Percentiles rank a stretch among this genome's conserved stretches.
phyloP scores from a whole-genome alignment of 2,888 invertebrate genomes.

The Corythucha ciliata region DNA sequence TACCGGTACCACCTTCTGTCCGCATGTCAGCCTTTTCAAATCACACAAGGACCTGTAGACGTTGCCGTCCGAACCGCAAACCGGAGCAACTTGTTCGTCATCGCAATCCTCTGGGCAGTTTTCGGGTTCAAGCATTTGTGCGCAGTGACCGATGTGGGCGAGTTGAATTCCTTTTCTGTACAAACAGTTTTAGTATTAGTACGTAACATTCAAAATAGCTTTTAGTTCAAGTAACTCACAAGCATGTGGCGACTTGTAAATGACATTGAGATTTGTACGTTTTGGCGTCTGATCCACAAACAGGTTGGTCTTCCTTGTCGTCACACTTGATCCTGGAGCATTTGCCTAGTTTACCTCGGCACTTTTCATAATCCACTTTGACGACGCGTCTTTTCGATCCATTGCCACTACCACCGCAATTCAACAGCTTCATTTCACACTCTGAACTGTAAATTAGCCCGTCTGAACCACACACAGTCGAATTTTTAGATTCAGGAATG shows the following conservation, averaged over 20 bases:
- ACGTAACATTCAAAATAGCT: too few relatives aligned
- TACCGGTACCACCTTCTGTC: slow-evolving; percentile 74
- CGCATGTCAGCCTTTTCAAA: slow-evolving; percentile 71
- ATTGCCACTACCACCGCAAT: slow-evolving; percentile 64
- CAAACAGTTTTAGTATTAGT: slow-evolving; percentile 29
- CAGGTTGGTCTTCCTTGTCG: slow-evolving; percentile 45
- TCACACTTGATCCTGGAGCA: slow-evolving; percentile 57
- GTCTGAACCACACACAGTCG: slow-evolving; percentile 76
- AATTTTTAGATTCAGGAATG: slow-evolving; percentile 52
- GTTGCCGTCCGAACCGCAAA: slow-evolving; percentile 83
- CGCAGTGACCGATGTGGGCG: slow-evolving; percentile 82
- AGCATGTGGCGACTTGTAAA: slow-evolving; percentile 71
- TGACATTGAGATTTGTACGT: slow-evolving; percentile 77
- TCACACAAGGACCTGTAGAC: slow-evolving; percentile 79
- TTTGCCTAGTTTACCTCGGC: slow-evolving; percentile 60
- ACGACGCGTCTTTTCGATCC: slow-evolving; percentile 50
- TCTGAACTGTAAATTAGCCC: slow-evolving; percentile 78
- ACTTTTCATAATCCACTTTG: slow-evolving; percentile 71
- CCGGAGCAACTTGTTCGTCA: slow-evolving; percentile 55
- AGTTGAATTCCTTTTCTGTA: slow-evolving; percentile 71
- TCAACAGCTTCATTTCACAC: slow-evolving; percentile 79
- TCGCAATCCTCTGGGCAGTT: slow-evolving; percentile 54
- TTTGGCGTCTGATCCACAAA: slow-evolving; percentile 83
- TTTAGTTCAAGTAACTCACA: slow-evolving; percentile 56
- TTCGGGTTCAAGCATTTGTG: slow-evolving; percentile 55